Base-by-base conservation (phyloP, 2,113 vertebrate species). In the Myrmecophaga tridactyla region DNA sequence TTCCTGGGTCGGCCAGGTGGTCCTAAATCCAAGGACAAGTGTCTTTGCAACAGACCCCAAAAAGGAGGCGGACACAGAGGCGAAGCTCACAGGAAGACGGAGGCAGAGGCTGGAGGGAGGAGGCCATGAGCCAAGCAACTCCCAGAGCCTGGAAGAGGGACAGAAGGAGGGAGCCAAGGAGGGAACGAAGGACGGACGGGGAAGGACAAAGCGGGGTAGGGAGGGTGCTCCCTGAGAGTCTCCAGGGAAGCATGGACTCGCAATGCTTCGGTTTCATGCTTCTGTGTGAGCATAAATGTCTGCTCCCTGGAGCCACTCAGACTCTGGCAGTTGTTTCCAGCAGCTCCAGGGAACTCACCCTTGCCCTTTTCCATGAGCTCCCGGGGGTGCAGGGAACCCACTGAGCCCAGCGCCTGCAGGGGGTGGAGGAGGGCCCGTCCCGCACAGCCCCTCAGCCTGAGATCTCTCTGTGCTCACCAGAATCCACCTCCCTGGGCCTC, bases 161-260 rank as follows among this genome's bases (percentile, higher is more conserved):
- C n/a, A n/a, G n/a, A n/a, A n/a, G n/a, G n/a, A n/a, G n/a, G n/a
- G n/a, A n/a, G n/a, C n/a, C n/a, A n/a, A n/a, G n/a, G n/a, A n/a
- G n/a, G n/a, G n/a, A n/a, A n/a, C n/a, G n/a, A n/a, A n/a, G n/a
- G n/a, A n/a, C n/a, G n/a, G n/a, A n/a, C n/a, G n/a, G n/a, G n/a
- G n/a, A n/a, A n/a, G n/a, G n/a, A n/a, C n/a, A n/a, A n/a, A n/a
- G n/a, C n/a, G n/a, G n/a, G n/a, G n/a, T n/a, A n/a, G 23, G 21
- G 14, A 25, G 9, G 60, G 86, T 7, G 21, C 1, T 14, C 8
- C 25, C 10, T 15, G 4, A 0, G 15, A 63, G 53, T 27, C 29
- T 5, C 27, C n/a, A n/a, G 0, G 1, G 17, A 41, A 25, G 56
- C 6, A 2, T n/a, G n/a, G n/a, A n/a, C n/a, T n/a, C n/a, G n/a